Conservation (phyloP, 2,113 vertebrate species). For the Myrmecobius fasciatus region DNA sequence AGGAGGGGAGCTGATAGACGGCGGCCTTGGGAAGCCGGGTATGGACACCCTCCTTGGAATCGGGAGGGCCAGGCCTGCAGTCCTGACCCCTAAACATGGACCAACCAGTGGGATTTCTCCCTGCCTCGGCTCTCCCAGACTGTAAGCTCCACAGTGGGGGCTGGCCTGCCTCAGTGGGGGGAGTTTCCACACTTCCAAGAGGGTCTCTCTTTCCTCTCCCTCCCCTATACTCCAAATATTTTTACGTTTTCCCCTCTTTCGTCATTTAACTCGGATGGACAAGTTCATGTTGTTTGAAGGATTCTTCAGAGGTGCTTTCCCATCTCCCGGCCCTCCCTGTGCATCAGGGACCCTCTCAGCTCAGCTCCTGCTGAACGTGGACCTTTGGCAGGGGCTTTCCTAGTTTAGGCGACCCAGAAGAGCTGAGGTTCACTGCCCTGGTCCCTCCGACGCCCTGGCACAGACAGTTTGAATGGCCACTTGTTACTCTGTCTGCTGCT, state of each 20-base stretch:
- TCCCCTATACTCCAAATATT: neutral
- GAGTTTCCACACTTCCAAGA: neutral
- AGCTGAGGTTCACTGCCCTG: neutral
- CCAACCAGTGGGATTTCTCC: neutral
- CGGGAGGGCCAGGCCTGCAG: neutral
- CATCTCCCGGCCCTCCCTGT: neutral
- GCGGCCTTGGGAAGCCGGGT: neutral
- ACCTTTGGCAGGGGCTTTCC: neutral
- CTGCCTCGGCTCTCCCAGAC: neutral
- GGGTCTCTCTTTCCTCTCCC: neutral
- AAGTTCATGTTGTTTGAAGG: neutral
- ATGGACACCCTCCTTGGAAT: neutral
- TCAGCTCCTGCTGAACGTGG: neutral
- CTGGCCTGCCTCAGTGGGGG: neutral
- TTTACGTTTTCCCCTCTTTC: neutral
- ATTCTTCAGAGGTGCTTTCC: neutral
- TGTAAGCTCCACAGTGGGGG: neutral
- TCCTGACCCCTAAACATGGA: neutral
- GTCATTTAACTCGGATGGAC: neutral
- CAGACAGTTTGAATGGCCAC: neutral
- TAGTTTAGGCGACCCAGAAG: neutral
- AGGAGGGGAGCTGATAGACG: neutral
- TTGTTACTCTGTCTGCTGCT: neutral
- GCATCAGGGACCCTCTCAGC: neutral
- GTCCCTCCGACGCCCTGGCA: neutral